phyloP scores from a whole-genome alignment of 2,113 vertebrate species.

The Aptenodytes forsteri region DNA sequence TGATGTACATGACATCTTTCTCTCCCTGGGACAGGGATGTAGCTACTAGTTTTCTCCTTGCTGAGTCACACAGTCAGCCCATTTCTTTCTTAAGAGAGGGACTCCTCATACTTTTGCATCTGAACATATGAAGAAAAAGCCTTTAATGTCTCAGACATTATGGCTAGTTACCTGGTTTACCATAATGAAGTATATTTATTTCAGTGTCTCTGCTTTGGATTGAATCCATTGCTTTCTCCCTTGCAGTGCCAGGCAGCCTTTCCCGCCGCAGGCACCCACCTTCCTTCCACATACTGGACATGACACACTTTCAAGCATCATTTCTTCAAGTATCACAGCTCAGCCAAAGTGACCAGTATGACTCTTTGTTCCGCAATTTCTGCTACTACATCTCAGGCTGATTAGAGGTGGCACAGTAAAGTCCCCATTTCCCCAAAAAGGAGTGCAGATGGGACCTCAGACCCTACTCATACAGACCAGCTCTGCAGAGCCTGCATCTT shows the following conservation, averaged over 20 bases:
- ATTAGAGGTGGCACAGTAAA: background rate
- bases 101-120: background rate
- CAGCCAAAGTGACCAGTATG: background rate
- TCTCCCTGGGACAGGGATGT: background rate
- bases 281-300: background rate
- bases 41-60: background rate
- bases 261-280: background rate
- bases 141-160: background rate
- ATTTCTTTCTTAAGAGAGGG: background rate
- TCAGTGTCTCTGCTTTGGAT: background rate
- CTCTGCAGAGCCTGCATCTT: background rate
- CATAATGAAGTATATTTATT: background rate
- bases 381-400: background rate
- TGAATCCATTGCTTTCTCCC: background rate
- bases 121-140: background rate
- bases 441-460: background rate
- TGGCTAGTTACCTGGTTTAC: background rate
- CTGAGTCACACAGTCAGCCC: background rate
- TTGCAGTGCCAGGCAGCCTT: background rate
- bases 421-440: fast-evolving
- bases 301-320: background rate
- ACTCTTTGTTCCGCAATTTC: background rate
- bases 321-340: background rate
- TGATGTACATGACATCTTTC: background rate
- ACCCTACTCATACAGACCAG: background rate